Base-by-base conservation (phyloP, 2,113 vertebrate genomes). In the Machaerirhynchus nigripectus region DNA sequence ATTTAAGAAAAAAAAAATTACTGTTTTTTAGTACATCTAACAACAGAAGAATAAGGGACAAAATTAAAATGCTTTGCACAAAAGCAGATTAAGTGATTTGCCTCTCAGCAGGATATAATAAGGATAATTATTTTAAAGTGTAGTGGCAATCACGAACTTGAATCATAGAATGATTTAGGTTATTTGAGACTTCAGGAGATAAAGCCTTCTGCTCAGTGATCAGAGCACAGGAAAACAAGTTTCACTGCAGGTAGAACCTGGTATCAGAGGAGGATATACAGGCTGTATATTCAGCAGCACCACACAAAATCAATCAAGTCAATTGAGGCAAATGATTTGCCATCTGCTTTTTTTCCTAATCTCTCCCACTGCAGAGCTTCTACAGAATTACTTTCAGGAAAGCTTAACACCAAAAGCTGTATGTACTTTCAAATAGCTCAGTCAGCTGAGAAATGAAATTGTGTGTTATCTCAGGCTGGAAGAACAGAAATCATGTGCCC, bases 71-170 rank as follows among this genome's bases (percentile, higher is more conserved):
- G 13, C 42, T 75, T 75, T n/a, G 16, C 74, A 85, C 39, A 42
- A 89, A 91, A 93, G 47, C 24, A 91, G 89, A 91, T 82, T 68
- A 78, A 68, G 42, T 52, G 39, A 89, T 82, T 69, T 94, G 57
- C 57, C 47, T 81, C 35, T 81, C 79, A 87, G 61, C 24, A 60
- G 74, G 65, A 50, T 55, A 75, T 60, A 87, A 89, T 35, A 80
- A 92, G 56, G 49, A 67, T 71, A 89, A 83, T 73, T 95, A 67
- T 67, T 87, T 84, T 82, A 21, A 94, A 93, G 60, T 75, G 73
- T 67, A 85, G 65, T 59, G 28, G 33, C 44, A 87, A 81, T 89
- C 56, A 73, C 35, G 35, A 91, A 91, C 56, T 60, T 79, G 64
- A 69, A 69, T 78, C 55, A n/a, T 27, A 78, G 28, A 87, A 61